Conservation (phyloP, 2,888 invertebrate genomes). For the Steromphala cineraria region DNA sequence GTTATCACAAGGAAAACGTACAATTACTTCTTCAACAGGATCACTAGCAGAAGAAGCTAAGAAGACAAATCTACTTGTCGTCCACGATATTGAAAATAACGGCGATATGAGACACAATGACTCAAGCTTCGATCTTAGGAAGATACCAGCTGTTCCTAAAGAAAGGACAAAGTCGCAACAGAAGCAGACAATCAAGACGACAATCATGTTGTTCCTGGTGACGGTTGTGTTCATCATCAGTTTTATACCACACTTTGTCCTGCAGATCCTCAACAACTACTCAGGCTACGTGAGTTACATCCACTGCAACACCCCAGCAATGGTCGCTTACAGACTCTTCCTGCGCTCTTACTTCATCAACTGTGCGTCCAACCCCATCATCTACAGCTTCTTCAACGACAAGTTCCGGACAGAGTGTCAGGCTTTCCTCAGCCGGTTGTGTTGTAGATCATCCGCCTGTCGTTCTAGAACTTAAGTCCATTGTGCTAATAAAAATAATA, state of each 20-base stretch:
- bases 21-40: neutral
- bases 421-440: neutral
- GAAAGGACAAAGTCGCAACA: slow-evolving; percentile 27
- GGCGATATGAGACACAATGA: neutral
- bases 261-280: slow-evolving; percentile 43
- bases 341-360: slow-evolving; percentile 51
- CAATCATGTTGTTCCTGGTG: slow-evolving; percentile 52
- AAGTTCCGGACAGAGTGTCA: slow-evolving; percentile 43
- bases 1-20: neutral
- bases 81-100: neutral
- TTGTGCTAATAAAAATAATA: too few species aligned
- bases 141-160: neutral
- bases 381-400: slow-evolving; percentile 52
- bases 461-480: too few species aligned
- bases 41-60: neutral
- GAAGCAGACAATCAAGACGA: slow-evolving; percentile 44
- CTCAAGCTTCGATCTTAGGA: neutral
- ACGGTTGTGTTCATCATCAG: slow-evolving; percentile 50
- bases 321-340: slow-evolving; percentile 44
- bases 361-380: slow-evolving; percentile 53
- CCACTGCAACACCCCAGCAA: slow-evolving; percentile 26
- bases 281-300: slow-evolving; percentile 24
- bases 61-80: neutral
- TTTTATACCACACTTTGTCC: slow-evolving; percentile 51
- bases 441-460: neutral